A percentile compares a stretch with the other conserved stretches of the same genome.
phyloP scores from a whole-genome alignment of 2,113 vertebrate species.

The Clarias magur region DNA sequence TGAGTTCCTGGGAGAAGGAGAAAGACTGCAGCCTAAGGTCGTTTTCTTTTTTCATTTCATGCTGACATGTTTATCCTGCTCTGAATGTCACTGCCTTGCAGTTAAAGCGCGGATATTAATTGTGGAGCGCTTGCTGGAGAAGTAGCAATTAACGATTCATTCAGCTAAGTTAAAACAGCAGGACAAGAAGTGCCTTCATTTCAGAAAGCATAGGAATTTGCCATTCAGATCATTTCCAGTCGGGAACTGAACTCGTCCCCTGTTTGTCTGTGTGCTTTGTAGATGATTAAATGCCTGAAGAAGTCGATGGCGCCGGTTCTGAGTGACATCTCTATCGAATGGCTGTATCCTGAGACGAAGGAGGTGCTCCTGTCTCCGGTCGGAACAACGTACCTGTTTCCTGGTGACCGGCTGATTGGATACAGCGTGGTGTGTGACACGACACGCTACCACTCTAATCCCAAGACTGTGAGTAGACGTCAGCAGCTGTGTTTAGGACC shows the following conservation, averaged over 20 bases:
- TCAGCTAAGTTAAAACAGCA: conserved; percentile 28
- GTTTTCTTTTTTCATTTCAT: conserved; percentile 22
- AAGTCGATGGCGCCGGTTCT: conserved; percentile 87
- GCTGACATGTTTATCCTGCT: conserved; percentile 57
- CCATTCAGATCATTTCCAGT: too few species aligned
- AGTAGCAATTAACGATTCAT: conserved; percentile 56
- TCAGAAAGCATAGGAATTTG: background rate
- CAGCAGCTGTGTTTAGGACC: background rate
- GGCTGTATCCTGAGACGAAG: conserved; percentile 89
- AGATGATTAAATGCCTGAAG: conserved; percentile 94
- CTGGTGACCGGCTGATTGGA: conserved; percentile 86
- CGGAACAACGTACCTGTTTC: conserved; percentile 84
- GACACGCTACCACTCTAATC: conserved; percentile 78
- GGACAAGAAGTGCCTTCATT: background rate
- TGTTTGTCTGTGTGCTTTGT: conserved; percentile 12
- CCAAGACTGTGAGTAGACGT: conserved; percentile 79
- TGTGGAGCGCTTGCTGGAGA: conserved; percentile 18
- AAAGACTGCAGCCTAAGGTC: conserved; percentile 93
- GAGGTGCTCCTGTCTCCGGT: conserved; percentile 88
- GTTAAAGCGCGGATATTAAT: conserved; percentile 57
- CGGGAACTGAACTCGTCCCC: background rate
- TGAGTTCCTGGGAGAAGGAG: conserved; percentile 84
- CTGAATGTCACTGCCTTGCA: conserved; percentile 49
- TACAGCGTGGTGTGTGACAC: conserved; percentile 86
- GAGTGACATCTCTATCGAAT: conserved; percentile 90